phyloP scores from a whole-genome alignment of 2,113 vertebrate genomes.

The Pterocles gutturalis region DNA sequence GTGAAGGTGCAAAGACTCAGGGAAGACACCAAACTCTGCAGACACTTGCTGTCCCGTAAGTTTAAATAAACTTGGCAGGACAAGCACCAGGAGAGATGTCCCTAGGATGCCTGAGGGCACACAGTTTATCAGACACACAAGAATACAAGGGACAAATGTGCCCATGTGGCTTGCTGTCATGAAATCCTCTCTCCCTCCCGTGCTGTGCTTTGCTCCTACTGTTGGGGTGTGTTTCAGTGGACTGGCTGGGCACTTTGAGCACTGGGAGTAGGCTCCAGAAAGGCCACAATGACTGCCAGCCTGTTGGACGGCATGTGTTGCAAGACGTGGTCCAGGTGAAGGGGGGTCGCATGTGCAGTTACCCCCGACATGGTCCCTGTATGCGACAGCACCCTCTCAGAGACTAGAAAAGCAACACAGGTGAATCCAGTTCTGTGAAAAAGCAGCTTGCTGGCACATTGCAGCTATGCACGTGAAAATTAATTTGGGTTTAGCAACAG shows the following conservation, averaged over 20 bases:
- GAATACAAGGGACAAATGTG: background rate
- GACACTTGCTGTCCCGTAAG: background rate
- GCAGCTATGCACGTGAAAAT: background rate
- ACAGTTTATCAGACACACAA: background rate
- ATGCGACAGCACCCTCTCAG: accelerated
- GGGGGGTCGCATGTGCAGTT: accelerated
- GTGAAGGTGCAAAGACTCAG: background rate
- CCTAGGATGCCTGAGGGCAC: background rate
- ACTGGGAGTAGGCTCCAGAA: background rate
- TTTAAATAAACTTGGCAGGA: background rate
- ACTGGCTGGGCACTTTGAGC: background rate
- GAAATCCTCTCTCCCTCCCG: background rate
- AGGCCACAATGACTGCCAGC: background rate
- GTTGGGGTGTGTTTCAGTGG: background rate
- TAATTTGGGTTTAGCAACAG: background rate
- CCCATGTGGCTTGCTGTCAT: background rate
- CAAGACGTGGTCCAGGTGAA: background rate
- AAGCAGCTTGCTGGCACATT: background rate
- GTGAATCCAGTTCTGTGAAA: background rate
- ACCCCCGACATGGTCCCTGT: accelerated
- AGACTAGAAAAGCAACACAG: background rate
- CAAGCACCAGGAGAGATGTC: background rate
- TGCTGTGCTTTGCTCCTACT: background rate
- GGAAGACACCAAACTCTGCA: background rate
- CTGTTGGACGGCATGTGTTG: background rate